These are phyloP conservation scores for Mythimna vitellina DNA, from an alignment of 2,888 invertebrate genomes.

Conservation along the genomic window DNA sequence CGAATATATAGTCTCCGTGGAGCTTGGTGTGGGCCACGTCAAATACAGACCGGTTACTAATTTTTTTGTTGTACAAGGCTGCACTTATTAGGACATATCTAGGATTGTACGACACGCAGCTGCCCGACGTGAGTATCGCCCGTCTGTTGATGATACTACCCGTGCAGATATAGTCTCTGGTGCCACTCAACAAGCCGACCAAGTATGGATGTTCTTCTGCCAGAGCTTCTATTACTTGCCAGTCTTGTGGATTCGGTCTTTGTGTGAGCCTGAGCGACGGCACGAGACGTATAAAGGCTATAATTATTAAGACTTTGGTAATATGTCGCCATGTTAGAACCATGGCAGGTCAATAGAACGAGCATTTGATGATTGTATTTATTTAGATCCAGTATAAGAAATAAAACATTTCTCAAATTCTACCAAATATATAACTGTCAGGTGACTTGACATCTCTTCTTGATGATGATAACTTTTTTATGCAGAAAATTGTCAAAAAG, in stretches of 20 bases:
- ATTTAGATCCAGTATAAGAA: constrained; percentile 32
- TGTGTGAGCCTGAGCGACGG: constrained; percentile 2
- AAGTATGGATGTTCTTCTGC: constrained; percentile 80
- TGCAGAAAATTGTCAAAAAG: neutral
- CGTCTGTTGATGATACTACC: constrained; percentile 75
- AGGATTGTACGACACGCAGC: constrained; percentile 71
- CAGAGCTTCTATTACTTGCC: constrained; percentile 74
- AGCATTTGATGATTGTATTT: constrained; percentile 59
- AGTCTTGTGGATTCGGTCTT: constrained; percentile 56
- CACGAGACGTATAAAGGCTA: constrained; percentile 33
- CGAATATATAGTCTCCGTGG: constrained; percentile 75
- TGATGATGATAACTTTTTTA: constrained; percentile 4
- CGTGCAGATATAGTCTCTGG: constrained; percentile 75
- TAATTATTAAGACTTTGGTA: constrained; percentile 52
- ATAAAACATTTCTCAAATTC: constrained; percentile 42
- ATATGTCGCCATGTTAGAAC: constrained; percentile 65
- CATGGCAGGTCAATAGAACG: constrained; percentile 67
- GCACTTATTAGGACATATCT: constrained; percentile 71
- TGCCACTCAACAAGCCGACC: constrained; percentile 74
- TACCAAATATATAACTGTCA: constrained; percentile 45
- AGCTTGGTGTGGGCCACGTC: constrained; percentile 67
- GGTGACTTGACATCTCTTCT: constrained; percentile 20
- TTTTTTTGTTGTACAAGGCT: constrained; percentile 69
- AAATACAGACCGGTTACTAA: constrained; percentile 67
- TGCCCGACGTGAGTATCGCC: constrained; percentile 79